Percentiles rank a stretch among this genome's conserved stretches.
These are phyloP conservation scores for Brachionus plicatilis DNA, from an alignment of 1,140 invertebrate species.

Conservation along the genomic window DNA sequence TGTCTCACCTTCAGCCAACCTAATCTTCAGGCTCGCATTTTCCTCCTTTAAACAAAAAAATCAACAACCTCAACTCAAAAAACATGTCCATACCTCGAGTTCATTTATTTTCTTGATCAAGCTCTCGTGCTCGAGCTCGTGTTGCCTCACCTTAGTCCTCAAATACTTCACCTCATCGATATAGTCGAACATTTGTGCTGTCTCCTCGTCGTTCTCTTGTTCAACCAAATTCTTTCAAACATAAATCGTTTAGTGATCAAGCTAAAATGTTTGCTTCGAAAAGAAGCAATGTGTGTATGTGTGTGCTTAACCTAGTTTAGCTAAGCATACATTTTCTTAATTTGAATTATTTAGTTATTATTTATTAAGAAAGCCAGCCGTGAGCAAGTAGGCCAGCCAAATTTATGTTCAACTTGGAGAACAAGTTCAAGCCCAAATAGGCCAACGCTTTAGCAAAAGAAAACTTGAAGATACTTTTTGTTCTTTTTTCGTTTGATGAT, in stretches of 20 bases:
- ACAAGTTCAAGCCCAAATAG: background rate
- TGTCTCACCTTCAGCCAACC: background rate
- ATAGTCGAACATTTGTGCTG: background rate
- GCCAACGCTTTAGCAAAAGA: background rate
- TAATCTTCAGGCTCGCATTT: background rate
- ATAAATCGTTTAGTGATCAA: background rate
- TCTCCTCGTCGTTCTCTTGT: background rate
- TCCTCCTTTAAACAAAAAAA: constrained; percentile 4
- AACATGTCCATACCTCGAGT: background rate
- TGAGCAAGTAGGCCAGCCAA: background rate
- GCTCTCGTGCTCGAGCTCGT: background rate
- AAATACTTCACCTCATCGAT: background rate
- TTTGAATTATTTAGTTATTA: background rate
- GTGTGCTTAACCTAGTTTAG: constrained; percentile 14
- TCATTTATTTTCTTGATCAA: background rate
- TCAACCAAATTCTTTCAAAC: background rate
- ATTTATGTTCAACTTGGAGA: background rate
- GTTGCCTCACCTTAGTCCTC: background rate
- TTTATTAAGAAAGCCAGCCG: background rate
- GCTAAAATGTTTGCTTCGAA: background rate
- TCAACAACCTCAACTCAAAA: background rate
- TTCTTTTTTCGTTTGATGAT: background rate
- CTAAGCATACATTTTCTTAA: background rate
- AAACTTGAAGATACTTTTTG: background rate
- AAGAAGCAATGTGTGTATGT: no score